These are phyloP conservation scores for cat (Felis catus) DNA, from an alignment of 2,113 vertebrate species.

Conservation along the genomic window DNA sequence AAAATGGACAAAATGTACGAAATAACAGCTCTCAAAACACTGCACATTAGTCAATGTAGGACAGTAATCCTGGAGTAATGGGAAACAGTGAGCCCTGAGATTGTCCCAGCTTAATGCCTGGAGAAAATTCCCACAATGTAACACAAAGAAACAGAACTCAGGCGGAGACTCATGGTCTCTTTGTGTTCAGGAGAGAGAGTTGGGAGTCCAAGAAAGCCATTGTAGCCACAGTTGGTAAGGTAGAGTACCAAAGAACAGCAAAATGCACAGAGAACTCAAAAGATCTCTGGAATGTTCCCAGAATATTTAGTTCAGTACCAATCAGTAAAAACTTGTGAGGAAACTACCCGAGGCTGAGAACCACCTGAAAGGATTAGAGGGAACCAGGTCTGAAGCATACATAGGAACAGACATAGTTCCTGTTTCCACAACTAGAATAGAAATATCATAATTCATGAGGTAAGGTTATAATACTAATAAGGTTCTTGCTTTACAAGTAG, in stretches of 20 bases:
- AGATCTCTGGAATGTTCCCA: background rate
- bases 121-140: background rate
- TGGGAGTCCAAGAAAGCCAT: background rate
- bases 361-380: background rate
- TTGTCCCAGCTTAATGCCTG: background rate
- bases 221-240: background rate
- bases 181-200: background rate
- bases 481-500: background rate
- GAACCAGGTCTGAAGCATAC: background rate
- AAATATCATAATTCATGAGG: background rate
- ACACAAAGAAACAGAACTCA: background rate
- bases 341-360: background rate
- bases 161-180: background rate
- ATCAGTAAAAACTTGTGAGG: background rate
- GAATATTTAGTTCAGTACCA: background rate
- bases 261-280: background rate
- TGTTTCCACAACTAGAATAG: background rate
- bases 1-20: background rate
- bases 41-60: background rate
- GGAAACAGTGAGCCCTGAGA: background rate
- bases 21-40: background rate
- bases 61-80: background rate
- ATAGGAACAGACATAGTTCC: no score
- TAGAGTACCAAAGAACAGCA: background rate
- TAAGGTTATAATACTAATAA: background rate